phyloP scores from a whole-genome alignment of 1,140 invertebrate species.

The Drosophila nebulosa region DNA sequence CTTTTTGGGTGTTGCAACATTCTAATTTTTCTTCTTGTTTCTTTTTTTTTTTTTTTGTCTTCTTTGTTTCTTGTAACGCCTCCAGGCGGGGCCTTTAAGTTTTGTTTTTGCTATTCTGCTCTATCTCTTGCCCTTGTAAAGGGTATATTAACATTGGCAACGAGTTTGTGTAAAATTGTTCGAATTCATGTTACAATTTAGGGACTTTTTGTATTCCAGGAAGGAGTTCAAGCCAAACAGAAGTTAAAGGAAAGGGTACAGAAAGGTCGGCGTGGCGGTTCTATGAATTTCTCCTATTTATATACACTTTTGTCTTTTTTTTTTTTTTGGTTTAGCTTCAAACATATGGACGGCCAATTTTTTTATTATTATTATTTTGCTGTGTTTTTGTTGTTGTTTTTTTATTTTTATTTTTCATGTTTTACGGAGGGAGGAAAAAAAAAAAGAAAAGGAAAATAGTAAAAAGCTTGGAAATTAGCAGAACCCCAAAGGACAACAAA shows the following conservation, averaged over 20 bases:
- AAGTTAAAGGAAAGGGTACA: too few species aligned
- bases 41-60: slow-evolving; percentile 15
- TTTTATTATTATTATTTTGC: slow-evolving; percentile 13
- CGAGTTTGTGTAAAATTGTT: too few species aligned
- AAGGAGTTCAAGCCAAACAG: too few species aligned
- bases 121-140: not conserved
- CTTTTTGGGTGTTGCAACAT: slow-evolving; percentile 63
- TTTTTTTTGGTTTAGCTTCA: slow-evolving; percentile 28
- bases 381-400: slow-evolving; percentile 2
- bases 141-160: not conserved
- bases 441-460: slow-evolving; percentile 45
- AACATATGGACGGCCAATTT: slow-evolving; percentile 60
- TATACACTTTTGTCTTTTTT: slow-evolving; percentile 20
- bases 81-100: slow-evolving; percentile 65
- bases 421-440: not conserved
- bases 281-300: not conserved
- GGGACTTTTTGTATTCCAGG: too few species aligned
- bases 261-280: not conserved
- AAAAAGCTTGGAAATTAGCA: slow-evolving; percentile 69
- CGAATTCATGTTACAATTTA: too few species aligned
- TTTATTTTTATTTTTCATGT: slow-evolving; percentile 4
- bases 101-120: slow-evolving; percentile 35
- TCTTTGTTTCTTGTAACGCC: slow-evolving; percentile 29
- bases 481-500: slow-evolving; percentile 64
- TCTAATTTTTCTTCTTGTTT: slow-evolving; percentile 35